phyloP scores from a whole-genome alignment of 1,140 invertebrate genomes.

The Drosophila serrata region DNA sequence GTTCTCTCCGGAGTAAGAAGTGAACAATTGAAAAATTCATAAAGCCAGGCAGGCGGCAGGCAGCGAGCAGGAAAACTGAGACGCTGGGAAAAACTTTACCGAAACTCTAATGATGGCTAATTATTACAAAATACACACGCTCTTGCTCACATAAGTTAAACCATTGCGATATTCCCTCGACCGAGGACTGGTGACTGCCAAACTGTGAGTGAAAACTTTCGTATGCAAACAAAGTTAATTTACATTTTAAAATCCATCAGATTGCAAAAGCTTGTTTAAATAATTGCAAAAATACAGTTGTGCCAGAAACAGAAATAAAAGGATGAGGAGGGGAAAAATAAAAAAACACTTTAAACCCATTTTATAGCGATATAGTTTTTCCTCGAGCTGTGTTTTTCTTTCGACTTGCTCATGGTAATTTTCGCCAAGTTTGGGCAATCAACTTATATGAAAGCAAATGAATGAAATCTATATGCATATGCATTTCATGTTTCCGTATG shows the following conservation, averaged over 20 bases:
- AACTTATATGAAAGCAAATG: conserved; percentile 66
- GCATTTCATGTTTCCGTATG: conserved; percentile 42
- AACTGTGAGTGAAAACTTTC: conserved; percentile 43
- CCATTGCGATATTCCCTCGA: not conserved
- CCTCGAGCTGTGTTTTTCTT: conserved; percentile 43
- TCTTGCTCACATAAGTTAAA: conserved; percentile 27
- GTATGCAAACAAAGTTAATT: conserved; percentile 58
- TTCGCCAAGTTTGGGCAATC: conserved; percentile 41
- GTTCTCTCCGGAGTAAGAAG: conserved; percentile 11
- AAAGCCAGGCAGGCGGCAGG: no score
- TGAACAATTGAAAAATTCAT: conserved; percentile 79
- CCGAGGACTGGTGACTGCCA: conserved; percentile 9
- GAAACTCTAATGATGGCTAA: conserved; percentile 69
- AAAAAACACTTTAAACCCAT: no score
- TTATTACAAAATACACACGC: conserved; percentile 63
- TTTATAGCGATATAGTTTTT: conserved; percentile 31
- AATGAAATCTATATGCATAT: conserved; percentile 61
- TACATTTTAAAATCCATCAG: conserved; percentile 60
- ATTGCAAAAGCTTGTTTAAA: conserved; percentile 55
- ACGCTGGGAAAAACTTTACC: conserved; percentile 42
- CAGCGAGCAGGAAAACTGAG: conserved; percentile 54
- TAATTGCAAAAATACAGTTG: conserved; percentile 46
- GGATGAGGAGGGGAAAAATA: no score
- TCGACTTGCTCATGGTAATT: conserved; percentile 35
- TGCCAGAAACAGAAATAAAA: conserved; percentile 19